A percentile compares a stretch with the other conserved stretches of the same genome.
These are phyloP conservation scores for Chloebia gouldiae DNA, from an alignment of 2,113 vertebrate genomes.

Conservation along the genomic window DNA sequence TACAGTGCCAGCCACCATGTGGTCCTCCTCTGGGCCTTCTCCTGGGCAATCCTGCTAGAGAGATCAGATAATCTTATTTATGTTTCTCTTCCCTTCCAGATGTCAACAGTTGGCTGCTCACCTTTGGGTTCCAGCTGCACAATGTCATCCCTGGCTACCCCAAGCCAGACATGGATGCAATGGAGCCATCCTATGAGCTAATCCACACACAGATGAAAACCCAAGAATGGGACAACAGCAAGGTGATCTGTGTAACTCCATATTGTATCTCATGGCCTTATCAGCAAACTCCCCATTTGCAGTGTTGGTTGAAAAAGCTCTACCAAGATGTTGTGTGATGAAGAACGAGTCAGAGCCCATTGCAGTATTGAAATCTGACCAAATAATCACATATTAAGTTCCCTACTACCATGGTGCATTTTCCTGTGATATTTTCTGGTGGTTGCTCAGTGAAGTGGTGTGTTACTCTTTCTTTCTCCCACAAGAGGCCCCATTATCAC, in stretches of 20 bases:
- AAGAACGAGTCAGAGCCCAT: neutral
- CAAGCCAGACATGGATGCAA: constrained; percentile 85
- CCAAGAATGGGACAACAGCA: constrained; percentile 97
- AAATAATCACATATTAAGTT: neutral
- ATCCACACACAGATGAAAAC: constrained; percentile 93
- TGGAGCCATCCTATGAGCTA: constrained; percentile 95
- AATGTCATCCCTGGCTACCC: constrained; percentile 96
- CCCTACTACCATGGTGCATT: neutral
- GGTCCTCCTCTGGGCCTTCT: neutral
- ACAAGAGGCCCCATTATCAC: neutral
- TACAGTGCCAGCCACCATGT: neutral
- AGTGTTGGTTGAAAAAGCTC: neutral
- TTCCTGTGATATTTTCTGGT: neutral
- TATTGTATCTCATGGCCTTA: neutral
- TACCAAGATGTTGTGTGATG: neutral
- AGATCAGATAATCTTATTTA: neutral
- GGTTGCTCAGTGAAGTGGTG: neutral
- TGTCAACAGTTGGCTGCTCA: constrained; percentile 98
- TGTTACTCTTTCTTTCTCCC: neutral
- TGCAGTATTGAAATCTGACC: neutral
- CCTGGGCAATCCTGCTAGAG: neutral
- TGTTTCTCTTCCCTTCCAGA: constrained; percentile 76
- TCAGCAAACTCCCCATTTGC: neutral
- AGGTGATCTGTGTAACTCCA: constrained; percentile 75
- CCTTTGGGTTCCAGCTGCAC: constrained; percentile 97